These are phyloP conservation scores for Silvanus unidentatus DNA, from an alignment of 2,888 invertebrate species.

Conservation along the genomic window DNA sequence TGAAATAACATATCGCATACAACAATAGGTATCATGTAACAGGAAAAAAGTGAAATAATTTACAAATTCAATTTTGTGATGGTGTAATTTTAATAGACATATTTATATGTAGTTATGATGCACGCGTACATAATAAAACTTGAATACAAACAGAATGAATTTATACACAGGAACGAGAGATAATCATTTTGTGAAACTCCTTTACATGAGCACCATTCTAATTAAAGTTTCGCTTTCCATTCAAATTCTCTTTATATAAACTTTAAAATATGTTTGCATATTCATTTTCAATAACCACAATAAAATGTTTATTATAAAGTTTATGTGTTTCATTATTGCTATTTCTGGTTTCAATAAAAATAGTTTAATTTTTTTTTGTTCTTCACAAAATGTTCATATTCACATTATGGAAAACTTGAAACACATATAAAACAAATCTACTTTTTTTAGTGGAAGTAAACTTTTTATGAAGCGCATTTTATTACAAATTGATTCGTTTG, in stretches of 20 bases:
- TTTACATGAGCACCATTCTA: slow-evolving; percentile 15
- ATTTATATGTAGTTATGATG: too few relatives aligned
- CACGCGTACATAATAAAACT: not conserved
- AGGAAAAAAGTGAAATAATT: too few relatives aligned
- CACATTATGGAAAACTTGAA: too few relatives aligned
- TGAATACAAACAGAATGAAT: slow-evolving; percentile 13
- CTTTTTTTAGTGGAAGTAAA: not conserved
- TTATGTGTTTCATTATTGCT: too few relatives aligned
- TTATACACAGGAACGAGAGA: slow-evolving; percentile 12
- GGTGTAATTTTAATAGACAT: too few relatives aligned
- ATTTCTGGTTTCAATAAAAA: too few relatives aligned
- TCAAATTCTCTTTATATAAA: slow-evolving; percentile 4
- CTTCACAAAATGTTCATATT: too few relatives aligned
- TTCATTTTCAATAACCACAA: slow-evolving; percentile 1
- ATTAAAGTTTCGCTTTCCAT: slow-evolving; percentile 17
- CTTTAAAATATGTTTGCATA: slow-evolving; percentile 3
- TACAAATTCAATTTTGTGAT: too few relatives aligned
- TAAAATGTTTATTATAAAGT: slow-evolving; percentile 1
- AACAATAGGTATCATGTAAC: too few relatives aligned
- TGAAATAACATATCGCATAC: too few relatives aligned
- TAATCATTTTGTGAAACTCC: slow-evolving; percentile 15
- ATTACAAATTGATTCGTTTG: slow-evolving; percentile 2
- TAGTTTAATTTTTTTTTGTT: too few relatives aligned
- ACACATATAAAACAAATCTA: not conserved
- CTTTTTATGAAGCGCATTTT: slow-evolving; percentile 1